Evolutionary conservation across 2,797 vertebrate genomes (phyloP), one percentile per base, ranked within the genome.

Genomic region (Tauraco hartlaubi): DNA sequence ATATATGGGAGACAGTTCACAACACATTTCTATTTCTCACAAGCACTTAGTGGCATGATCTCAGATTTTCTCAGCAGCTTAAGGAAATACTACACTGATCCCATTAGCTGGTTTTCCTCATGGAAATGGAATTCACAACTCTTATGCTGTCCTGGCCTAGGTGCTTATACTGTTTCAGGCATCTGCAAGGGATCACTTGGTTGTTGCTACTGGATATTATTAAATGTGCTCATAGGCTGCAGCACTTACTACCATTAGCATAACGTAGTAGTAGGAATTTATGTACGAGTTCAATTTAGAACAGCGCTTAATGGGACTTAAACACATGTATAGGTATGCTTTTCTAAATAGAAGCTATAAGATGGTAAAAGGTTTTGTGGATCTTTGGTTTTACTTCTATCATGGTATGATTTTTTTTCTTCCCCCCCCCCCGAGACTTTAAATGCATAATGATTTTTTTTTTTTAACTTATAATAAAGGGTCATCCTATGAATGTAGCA

Each of bases 21-120:
- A 97, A 73, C 63, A 94, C 86, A 94, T 97, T 97, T 97, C 84
- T 97, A 87, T 96, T 97, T 97, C 94, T 97, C 90, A 64, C 69
- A 61, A 92, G 94, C 85, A 71, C 92, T 97, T 93, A 74, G 56
- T 77, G 83, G 81, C 90, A 76, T 52, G 61, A 94, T 31, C 83
- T 94, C 71, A 76, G 66, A 76, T 92, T 92, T 94, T 82, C 89
- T 81, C 62, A 61, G n/a, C 63, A 31, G 9, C 49, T n/a, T 43
- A 90, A 52, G 61, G 80, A 43, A 39, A 51, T 63, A 51, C 66
- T 86, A 21, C n/a, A 41, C 33, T 20, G 41, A 91, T 82, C 52
- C 66, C 43, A 58, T 33, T 52, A 79, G 25, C 63, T 73, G 66
- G 3, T 91, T 77, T 94, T 92, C 66, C 35, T 43, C 9, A 3